phyloP scores from a whole-genome alignment of 2,113 vertebrate species.

The Alaudala cheleensis region DNA sequence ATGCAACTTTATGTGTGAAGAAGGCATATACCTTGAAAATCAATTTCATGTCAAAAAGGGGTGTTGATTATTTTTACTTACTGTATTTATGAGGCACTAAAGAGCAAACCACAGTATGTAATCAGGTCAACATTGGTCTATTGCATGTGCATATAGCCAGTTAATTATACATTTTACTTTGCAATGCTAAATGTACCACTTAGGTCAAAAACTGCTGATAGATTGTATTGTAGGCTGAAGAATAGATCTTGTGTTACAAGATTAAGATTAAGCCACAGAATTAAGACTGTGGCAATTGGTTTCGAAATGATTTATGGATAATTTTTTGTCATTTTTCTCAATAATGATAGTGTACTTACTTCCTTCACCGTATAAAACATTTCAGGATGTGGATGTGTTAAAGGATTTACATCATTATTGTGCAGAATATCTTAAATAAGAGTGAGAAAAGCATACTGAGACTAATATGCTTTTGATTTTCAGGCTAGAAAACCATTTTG shows the following conservation, averaged over 20 bases:
- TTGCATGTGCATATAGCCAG: not conserved
- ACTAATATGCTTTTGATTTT: rapidly evolving
- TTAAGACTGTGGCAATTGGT: conserved; percentile 1
- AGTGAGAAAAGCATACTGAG: not conserved
- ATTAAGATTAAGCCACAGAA: conserved; percentile 23
- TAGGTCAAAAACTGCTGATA: not conserved
- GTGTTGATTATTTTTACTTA: conserved; percentile 34
- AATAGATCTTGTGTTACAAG: conserved; percentile 8
- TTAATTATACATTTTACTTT: conserved; percentile 4
- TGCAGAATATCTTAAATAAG: not conserved
- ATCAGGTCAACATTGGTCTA: not conserved
- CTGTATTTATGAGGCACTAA: conserved; percentile 29
- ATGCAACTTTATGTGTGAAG: conserved; percentile 17
- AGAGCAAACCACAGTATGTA: not conserved
- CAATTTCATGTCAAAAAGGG: conserved; percentile 35
- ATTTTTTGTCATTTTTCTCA: not conserved
- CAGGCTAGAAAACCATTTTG: not conserved
- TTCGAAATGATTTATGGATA: conserved; percentile 30
- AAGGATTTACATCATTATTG: not conserved
- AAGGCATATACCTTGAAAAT: conserved; percentile 46
- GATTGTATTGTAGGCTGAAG: not conserved
- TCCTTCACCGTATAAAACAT: not conserved
- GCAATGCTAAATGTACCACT: not conserved
- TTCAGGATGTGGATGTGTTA: not conserved
- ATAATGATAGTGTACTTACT: not conserved